Evolutionary conservation across 2,888 invertebrate species (phyloP), one percentile per base, ranked within the genome.

Genomic region (Salticus scenicus): DNA sequence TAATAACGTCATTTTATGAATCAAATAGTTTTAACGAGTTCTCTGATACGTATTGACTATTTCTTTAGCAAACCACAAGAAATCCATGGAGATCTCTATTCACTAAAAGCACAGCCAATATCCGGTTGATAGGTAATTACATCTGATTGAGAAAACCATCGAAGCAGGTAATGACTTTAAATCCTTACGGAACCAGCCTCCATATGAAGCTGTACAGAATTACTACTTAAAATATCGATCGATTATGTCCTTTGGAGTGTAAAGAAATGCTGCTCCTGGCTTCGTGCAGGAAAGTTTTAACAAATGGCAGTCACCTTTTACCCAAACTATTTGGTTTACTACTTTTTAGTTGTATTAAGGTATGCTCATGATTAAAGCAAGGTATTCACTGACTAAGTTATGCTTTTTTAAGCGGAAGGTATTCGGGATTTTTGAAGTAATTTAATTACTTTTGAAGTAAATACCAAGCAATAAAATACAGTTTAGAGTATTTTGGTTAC

Each of bases 81-180:
- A 28, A 17, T 17, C 73, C 20, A 8, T 20, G 17, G 63, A 71
- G 83, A n/a, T 33, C 28, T n/a, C 82, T 37, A 82, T 71, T 71
- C 69, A 71, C 71, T 63, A 47, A 72, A 66, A 42, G 76, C 72
- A 67, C 72, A 72, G 76, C 83, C 83, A 77, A 83, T 83, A 83
- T 77, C 74, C 77, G 70, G 74, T 63, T 82, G 82, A 76, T 77
- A 77, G 83, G 76, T 83, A 83, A 83, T 83, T 83, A 80, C 67
- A 64, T 72, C 76, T 83, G 77, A 83, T 83, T 83, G 77, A 83
- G 77, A 74, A 83, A 83, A 77, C 72, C 72, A 67, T 20, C 73
- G 77, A 77, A 69, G 83, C 83, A 69, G 63, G 71, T 83, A 83
- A 83, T 83, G 77, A 83, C 71, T 76, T 76, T 72, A 77, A 77